Base-by-base conservation (phyloP, 2,113 vertebrate species). In the Vombatus ursinus region DNA sequence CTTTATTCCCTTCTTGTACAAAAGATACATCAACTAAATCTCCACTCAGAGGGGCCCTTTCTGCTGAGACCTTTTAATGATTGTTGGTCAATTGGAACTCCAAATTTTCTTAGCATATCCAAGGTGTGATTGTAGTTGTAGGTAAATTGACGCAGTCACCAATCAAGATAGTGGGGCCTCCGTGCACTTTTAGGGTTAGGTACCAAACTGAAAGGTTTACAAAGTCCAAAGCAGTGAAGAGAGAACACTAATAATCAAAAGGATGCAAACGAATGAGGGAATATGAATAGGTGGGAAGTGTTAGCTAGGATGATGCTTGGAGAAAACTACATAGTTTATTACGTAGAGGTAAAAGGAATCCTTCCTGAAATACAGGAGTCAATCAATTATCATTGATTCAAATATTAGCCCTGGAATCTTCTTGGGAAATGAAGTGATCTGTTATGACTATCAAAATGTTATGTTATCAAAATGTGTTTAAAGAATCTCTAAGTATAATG, bases 21-120 rank as follows among this genome's bases (percentile, higher is more conserved):
- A 96, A 92, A 96, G 50, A 31, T 0, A 93, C 23, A 94, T 89
- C 52, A 91, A 94, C 89, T 93, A 52, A 84, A 95, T 84, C 51
- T 92, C 91, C 91, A 37, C 3, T 52, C 50, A 6, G 52, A 23
- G 37, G n/a, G 92, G 11, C 3, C 50, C 0, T 14, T 3, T 1
- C 89, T 44, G 28, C 49, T 77, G 14, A 19, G 1, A 96, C n/a
- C 61, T 96, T 47, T 47, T 31, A 84, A 52, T 24, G 94, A n/a
- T n/a, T 68, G 24, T 95, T 93, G 91, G 44, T 77, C 1, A 94
- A 94, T 93, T 84, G 26, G 4, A 68, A 23, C 1, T 95, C 25
- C 12, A 51, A 90, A 12, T 91, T 90, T 24, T 54, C 92, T 91
- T 89, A 2, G 23, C 8, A 8, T 84, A 44, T 19, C 19, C 19